phyloP scores from a whole-genome alignment of 2,113 vertebrate genomes.

The Saguinus imperator region DNA sequence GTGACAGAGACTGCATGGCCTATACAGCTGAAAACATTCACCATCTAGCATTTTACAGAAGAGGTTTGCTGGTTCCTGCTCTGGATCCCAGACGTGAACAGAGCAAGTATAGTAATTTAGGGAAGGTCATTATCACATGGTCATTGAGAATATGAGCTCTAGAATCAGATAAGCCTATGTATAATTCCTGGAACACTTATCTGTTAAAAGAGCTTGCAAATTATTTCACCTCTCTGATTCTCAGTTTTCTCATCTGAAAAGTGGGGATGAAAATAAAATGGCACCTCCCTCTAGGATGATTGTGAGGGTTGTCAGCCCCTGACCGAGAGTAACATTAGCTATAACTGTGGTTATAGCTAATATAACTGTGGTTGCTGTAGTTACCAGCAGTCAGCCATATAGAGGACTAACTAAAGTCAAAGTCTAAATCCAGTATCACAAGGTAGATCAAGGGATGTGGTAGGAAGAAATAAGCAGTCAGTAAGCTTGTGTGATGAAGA shows the following conservation, averaged over 20 bases:
- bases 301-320: neutral
- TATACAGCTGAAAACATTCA: neutral
- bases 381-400: neutral
- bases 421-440: neutral
- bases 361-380: neutral
- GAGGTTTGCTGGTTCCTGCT: neutral
- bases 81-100: neutral
- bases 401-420: neutral
- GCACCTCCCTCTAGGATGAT: neutral
- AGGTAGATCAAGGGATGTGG: neutral
- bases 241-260: conserved; percentile 7
- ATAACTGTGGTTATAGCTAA: neutral
- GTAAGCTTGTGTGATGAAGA: neutral
- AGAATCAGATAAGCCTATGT: neutral
- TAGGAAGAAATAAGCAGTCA: neutral
- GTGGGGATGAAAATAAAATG: neutral
- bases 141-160: neutral
- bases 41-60: neutral
- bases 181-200: neutral
- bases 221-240: neutral
- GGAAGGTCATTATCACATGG: neutral
- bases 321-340: neutral
- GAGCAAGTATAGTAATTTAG: neutral
- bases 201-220: neutral
- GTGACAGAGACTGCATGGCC: neutral